phyloP scores from a whole-genome alignment of 2,888 invertebrate species.

The Selenia dentaria region DNA sequence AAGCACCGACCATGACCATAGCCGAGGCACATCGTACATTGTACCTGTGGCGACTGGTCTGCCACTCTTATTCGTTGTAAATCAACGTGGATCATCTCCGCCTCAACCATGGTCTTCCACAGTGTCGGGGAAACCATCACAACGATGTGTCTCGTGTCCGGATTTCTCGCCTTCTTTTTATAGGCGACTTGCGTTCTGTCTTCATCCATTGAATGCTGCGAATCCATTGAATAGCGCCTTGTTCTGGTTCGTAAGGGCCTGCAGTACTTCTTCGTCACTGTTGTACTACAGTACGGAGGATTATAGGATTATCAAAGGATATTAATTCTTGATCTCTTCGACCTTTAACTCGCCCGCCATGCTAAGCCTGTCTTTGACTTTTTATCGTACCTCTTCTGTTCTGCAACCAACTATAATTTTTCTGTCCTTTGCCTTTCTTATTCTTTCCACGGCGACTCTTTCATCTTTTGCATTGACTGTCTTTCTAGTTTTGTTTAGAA shows the following conservation, averaged over 20 bases:
- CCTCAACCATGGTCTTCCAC: conserved; percentile 8
- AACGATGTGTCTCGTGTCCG: neutral
- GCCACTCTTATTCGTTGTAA: conserved; percentile 7
- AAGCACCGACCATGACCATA: conserved; percentile 3
- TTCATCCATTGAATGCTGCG: too few species aligned
- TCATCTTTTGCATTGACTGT: conserved; percentile 13
- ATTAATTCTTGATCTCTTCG: neutral
- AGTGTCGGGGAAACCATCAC: conserved; percentile 13
- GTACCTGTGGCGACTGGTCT: conserved; percentile 30
- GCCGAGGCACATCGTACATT: conserved; percentile 2
- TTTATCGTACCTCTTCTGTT: conserved; percentile 1
- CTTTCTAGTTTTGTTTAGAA: conserved; percentile 1
- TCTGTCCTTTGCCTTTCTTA: conserved; percentile 12
- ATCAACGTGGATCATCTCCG: conserved; percentile 25
- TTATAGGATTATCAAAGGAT: too few species aligned
- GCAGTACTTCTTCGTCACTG: too few species aligned
- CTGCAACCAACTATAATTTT: conserved; percentile 10
- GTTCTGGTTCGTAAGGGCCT: too few species aligned
- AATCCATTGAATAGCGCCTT: too few species aligned
- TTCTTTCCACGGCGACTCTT: neutral
- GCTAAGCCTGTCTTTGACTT: conserved; percentile 1
- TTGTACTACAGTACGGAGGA: too few species aligned
- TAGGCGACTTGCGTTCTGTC: too few species aligned
- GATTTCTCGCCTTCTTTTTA: neutral
- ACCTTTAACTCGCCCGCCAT: too few species aligned